Conservation (phyloP, 2,113 vertebrate genomes). For the Orthonyx spaldingii region DNA sequence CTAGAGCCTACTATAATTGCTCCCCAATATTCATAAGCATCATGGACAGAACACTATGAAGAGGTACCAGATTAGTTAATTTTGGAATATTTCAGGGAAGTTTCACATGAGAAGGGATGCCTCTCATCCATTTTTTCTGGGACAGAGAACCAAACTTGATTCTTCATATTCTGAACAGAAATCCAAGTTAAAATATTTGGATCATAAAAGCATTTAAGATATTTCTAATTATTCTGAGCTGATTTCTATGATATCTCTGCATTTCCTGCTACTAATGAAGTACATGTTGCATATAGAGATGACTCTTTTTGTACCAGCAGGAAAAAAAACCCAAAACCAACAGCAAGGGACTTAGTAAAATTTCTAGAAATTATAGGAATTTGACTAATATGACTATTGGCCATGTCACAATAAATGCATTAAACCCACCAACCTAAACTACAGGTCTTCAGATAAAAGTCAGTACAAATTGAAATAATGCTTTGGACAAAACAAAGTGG, state of each 20-base stretch:
- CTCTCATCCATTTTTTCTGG: not conserved
- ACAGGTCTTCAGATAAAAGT: not conserved
- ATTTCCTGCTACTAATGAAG: not conserved
- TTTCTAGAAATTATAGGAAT: not conserved
- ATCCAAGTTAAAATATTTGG: not conserved
- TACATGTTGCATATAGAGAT: not conserved
- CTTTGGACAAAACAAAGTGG: not conserved
- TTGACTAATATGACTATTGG: not conserved
- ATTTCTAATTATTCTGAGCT: not conserved
- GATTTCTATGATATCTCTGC: not conserved
- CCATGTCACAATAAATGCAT: not conserved
- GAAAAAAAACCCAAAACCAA: fast-evolving
- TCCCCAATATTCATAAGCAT: not conserved
- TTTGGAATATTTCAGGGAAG: not conserved
- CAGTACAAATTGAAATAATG: not conserved
- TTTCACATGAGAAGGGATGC: not conserved
- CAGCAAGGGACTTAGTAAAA: not conserved
- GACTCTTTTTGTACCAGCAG: not conserved
- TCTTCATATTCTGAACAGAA: not conserved
- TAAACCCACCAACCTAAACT: not conserved
- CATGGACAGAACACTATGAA: not conserved
- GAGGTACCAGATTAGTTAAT: not conserved
- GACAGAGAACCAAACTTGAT: not conserved
- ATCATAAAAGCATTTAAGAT: not conserved
- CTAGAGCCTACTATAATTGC: not conserved